Evolutionary conservation across 2,888 invertebrate genomes (phyloP).

Genomic region (Melinaea marsaeus): DNA sequence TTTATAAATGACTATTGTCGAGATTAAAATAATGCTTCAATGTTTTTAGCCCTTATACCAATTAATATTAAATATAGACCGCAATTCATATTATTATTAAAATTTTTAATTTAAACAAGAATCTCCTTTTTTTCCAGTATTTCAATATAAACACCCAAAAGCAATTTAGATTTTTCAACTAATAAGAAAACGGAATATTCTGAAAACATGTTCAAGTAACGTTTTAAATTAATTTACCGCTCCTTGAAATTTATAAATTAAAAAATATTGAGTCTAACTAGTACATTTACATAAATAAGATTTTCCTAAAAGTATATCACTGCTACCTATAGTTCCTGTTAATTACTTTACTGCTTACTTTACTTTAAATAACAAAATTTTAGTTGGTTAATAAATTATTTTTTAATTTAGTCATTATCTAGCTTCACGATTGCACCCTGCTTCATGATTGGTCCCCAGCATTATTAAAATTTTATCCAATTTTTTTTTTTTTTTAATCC

Average conservation of each 20-base stretch:
- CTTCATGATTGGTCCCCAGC: no score
- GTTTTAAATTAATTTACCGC: conserved; percentile 20
- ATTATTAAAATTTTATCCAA: no score
- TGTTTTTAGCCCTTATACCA: no score
- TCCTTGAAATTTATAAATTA: conserved; percentile 19
- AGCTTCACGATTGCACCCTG: no score
- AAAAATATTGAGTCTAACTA: conserved; percentile 20
- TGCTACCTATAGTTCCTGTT: no score
- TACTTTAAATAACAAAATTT: no score
- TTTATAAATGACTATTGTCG: no score
- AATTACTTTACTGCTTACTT: no score
- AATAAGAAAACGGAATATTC: conserved; percentile 40
- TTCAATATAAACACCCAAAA: conserved; percentile 64
- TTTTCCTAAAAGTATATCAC: background rate
- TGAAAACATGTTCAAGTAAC: conserved; percentile 22
- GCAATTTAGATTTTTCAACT: conserved; percentile 58
- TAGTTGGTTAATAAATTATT: no score
- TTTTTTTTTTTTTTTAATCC: no score
- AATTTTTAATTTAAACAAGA: conserved; percentile 49
- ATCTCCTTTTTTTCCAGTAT: conserved; percentile 61
- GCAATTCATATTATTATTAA: conserved; percentile 7
- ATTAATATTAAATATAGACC: no score
- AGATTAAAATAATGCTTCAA: no score
- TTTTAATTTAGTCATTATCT: background rate
- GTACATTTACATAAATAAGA: conserved; percentile 13